phyloP scores from a whole-genome alignment of 1,140 invertebrate genomes.

The Panulirus ornatus region DNA sequence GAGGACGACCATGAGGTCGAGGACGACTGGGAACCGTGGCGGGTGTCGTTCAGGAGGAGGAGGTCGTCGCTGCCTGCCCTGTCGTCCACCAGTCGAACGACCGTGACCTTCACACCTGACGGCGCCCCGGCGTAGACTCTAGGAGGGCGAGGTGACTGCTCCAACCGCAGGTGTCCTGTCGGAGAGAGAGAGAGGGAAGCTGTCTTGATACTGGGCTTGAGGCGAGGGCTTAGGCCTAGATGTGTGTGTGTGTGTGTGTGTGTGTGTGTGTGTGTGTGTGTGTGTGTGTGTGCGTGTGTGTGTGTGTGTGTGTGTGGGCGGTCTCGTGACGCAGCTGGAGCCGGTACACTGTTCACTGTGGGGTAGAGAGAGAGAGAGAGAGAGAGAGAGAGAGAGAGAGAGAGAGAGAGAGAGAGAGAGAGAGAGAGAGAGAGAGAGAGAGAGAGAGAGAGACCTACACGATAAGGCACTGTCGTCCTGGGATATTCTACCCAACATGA shows the following conservation, averaged over 20 bases:
- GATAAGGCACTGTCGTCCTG: too few species aligned
- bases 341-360: too few species aligned
- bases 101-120: conserved; percentile 37
- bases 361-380: too few species aligned
- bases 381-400: too few species aligned
- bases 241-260: neutral
- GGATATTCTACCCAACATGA: too few species aligned
- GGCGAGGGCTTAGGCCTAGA: neutral
- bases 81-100: conserved; percentile 12
- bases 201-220: neutral
- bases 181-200: neutral
- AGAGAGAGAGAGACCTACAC: too few species aligned
- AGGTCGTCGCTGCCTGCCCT: neutral
- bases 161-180: conserved; percentile 21
- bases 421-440: too few species aligned
- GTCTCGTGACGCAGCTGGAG: too few species aligned
- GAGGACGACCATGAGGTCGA: too few species aligned
- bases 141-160: conserved; percentile 24
- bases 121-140: conserved; percentile 38
- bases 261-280: neutral
- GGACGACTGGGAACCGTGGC: too few species aligned
- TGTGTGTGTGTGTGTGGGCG: neutral
- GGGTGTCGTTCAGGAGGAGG: too few species aligned
- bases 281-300: neutral
- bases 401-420: too few species aligned